Conservation (phyloP, 2,888 invertebrate genomes). For the Zygogramma bicolorata region DNA sequence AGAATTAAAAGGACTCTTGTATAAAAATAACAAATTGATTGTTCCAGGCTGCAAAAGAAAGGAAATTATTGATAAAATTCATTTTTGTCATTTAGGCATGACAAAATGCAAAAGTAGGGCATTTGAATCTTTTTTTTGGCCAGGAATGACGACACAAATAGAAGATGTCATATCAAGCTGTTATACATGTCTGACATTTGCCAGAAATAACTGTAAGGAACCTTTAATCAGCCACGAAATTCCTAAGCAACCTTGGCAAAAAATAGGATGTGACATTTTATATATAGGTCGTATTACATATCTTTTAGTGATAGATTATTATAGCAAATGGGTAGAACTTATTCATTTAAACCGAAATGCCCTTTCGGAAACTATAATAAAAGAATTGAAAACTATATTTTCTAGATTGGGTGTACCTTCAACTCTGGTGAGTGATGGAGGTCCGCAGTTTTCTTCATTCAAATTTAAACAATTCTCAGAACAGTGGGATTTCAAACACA, state of each 20-base stretch:
- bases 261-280: conserved; percentile 1
- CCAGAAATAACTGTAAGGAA: neutral
- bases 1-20: neutral
- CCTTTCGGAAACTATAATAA: neutral
- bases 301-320: neutral
- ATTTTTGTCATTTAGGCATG: neutral
- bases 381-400: neutral
- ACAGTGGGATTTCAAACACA: too few species aligned
- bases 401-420: neutral
- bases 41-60: neutral
- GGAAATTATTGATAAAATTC: neutral
- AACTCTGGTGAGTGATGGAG: neutral
- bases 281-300: neutral
- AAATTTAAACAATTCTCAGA: neutral
- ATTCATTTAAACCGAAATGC: neutral
- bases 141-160: neutral
- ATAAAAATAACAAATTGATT: neutral
- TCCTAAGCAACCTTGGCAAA: neutral
- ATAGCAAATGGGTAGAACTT: conserved; percentile 1
- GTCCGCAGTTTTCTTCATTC: neutral
- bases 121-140: neutral
- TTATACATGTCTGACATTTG: neutral
- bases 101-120: neutral
- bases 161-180: neutral
- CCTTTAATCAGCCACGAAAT: neutral